Evolutionary conservation across 2,797 vertebrate genomes (phyloP).

Genomic region (Tauraco hartlaubi): DNA sequence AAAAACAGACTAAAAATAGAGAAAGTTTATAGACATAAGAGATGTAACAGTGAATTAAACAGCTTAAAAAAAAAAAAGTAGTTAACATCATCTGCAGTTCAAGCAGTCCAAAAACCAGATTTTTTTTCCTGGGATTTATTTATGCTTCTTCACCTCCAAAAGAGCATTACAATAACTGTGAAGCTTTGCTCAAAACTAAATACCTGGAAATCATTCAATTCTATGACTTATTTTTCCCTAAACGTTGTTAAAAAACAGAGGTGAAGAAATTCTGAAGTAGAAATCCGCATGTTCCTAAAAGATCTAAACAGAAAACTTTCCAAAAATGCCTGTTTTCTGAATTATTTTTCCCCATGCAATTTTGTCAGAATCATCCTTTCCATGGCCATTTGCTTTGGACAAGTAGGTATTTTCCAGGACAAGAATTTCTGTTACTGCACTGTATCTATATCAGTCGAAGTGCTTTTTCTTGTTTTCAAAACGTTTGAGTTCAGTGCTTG

Average conservation of each 20-base stretch:
- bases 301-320: not conserved
- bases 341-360: not conserved
- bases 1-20: not conserved
- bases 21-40: not conserved
- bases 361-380: not conserved
- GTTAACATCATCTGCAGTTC: not conserved
- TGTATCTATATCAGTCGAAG: not conserved
- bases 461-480: not conserved
- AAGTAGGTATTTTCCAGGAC: not conserved
- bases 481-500: not conserved
- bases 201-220: not conserved
- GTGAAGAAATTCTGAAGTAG: not conserved
- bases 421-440: not conserved
- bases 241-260: not conserved
- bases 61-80: not conserved
- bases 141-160: not conserved
- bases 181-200: not conserved
- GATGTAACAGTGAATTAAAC: not conserved
- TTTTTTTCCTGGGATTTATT: not conserved
- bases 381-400: not conserved
- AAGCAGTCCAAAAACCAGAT: not conserved
- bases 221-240: not conserved
- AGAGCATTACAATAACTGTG: not conserved
- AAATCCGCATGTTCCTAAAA: not conserved
- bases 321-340: not conserved